A percentile compares a stretch with the other conserved stretches of the same genome.
phyloP scores from a whole-genome alignment of 1,140 invertebrate genomes.

The Brachionus rotundiformis region DNA sequence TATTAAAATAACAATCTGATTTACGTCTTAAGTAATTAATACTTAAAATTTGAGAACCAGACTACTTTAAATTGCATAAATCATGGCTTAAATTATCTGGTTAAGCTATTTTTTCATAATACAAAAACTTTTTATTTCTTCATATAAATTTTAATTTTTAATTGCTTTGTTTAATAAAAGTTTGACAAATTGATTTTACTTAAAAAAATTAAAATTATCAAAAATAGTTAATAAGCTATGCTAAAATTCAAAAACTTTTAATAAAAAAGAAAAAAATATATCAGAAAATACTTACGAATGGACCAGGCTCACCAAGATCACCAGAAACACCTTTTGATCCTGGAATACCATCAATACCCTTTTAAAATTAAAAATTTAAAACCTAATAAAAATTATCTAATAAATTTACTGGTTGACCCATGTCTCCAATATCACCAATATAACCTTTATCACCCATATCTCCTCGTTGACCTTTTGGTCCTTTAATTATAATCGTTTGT shows the following conservation, averaged over 20 bases:
- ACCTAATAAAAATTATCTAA: not conserved
- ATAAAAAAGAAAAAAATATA: not conserved
- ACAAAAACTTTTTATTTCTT: too few relatives aligned
- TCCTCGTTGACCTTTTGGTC: not conserved
- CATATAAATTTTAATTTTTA: too few relatives aligned
- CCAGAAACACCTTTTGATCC: conserved; percentile 25
- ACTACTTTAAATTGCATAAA: too few relatives aligned
- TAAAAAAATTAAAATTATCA: too few relatives aligned
- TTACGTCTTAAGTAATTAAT: too few relatives aligned
- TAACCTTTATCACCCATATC: conserved; percentile 2
- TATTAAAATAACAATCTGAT: too few relatives aligned
- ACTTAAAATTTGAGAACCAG: too few relatives aligned
- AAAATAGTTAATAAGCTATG: too few relatives aligned
- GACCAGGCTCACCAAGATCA: conserved; percentile 29
- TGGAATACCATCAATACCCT: conserved; percentile 26
- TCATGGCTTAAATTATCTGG: too few relatives aligned
- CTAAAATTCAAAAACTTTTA: not conserved
- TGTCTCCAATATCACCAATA: not conserved
- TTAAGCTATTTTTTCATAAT: too few relatives aligned
- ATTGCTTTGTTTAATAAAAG: too few relatives aligned
- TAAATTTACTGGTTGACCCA: conserved; percentile 38
- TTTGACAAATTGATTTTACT: too few relatives aligned
- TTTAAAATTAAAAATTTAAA: not conserved
- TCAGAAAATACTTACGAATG: conserved; percentile 11
- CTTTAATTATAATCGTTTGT: not conserved